Evolutionary conservation across 2,888 invertebrate species (phyloP), one percentile per base, ranked within the genome.

Genomic region (Nymphalis urticae): DNA sequence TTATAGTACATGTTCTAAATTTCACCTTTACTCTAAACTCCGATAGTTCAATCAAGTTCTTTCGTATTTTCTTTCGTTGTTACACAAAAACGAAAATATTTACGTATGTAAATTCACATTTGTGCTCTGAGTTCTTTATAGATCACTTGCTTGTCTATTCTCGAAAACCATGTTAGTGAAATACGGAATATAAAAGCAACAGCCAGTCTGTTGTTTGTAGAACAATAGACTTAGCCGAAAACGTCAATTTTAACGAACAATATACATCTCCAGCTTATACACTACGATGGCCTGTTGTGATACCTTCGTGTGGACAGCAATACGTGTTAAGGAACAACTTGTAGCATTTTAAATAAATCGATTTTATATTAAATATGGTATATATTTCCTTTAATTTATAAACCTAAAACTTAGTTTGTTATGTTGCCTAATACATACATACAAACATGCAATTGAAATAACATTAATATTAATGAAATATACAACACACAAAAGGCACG

Each of bases 161-260:
- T 58, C 13, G 10, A 19, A 58, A 58, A 58, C 58, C 58, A 32
- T 58, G 58, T 36, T 58, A 58, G 42, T 19, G 58, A 58, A 58
- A 58, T 58, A 32, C 19, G 42, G 58, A 58, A 58, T 21, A 58
- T 58, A 58, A 58, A 58, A 19, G 58, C 58, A 13, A 58, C 42
- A 42, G 19, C 13, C 58, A 6, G 54, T 21, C 54, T 54, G 51
- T 21, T 62, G 54, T 66, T 62, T 62, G 24, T 54, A 19, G 48
- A 51, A 66, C 66, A 66, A 66, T 54, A 66, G 60, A 56, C 48
- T 56, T 56, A 8, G 54, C 32, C 32, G 27, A 53, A 53, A 36
- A 62, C 36, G 54, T 66, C 54, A 62, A 62, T 66, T 62, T 66
- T 62, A 66, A 62, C 62, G 62, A 62, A 54, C 62, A 62, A 58